Conservation (phyloP, 1,140 invertebrate species). For the Brachionus paranguensis region DNA sequence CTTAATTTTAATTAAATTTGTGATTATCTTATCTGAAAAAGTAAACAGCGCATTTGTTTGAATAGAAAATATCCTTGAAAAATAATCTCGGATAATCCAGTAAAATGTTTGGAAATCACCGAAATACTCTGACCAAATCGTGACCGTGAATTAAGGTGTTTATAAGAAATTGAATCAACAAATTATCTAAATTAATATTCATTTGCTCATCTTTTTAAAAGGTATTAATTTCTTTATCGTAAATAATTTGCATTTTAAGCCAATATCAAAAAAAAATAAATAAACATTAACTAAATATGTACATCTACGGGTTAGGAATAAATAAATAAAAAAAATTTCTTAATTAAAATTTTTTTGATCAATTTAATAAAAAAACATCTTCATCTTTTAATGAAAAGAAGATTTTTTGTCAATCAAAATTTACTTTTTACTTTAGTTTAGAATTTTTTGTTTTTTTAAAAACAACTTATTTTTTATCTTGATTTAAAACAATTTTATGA, state of each 20-base stretch:
- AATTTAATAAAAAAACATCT: not conserved
- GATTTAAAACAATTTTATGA: not conserved
- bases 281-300: not conserved
- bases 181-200: not conserved
- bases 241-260: not conserved
- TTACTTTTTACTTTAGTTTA: not conserved
- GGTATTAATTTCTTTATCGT: not conserved
- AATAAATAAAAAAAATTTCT: too few relatives aligned
- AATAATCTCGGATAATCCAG: not conserved
- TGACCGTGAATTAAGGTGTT: not conserved
- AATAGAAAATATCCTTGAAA: not conserved
- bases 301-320: too few relatives aligned
- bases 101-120: not conserved
- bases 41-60: not conserved
- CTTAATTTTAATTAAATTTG: not conserved
- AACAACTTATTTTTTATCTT: not conserved
- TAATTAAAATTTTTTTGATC: not conserved
- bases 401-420: not conserved
- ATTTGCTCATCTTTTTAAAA: not conserved
- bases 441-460: not conserved
- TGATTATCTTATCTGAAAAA: not conserved
- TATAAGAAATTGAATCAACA: not conserved
- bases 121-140: not conserved
- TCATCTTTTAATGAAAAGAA: too few relatives aligned
- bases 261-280: not conserved